Evolutionary conservation across 2,113 vertebrate species (phyloP), one percentile per base, ranked within the genome.

Genomic region (Cyphomyrus plagiostoma): DNA sequence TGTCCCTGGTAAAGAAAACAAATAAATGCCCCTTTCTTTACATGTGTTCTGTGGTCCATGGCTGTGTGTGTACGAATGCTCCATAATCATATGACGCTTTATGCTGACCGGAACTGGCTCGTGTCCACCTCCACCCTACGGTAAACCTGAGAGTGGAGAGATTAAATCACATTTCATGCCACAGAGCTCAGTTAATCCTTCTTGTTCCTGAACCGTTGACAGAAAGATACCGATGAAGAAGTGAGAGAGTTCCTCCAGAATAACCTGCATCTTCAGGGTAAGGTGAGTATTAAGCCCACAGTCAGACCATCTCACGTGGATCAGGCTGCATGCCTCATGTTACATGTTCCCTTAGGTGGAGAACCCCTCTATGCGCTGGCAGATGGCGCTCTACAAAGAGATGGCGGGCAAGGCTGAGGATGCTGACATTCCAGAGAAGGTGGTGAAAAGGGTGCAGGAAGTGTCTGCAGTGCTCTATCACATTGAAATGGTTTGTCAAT

Each of bases 151-250:
- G 9, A 19, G 35, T 42, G 70, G 11, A 39, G 30, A 77, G 70
- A 39, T 77, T 35, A 77, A 77, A 35, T 74, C 35, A 42, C 35
- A 80, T 89, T 46, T 53, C 23, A 82, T 53, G 52, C 88, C 17
- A 35, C 9, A 9, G 17, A 48, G 21, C 48, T 42, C 7, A 45
- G 52, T 35, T 19, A 86, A 50, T 42, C 30, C 45, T 39, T 2
- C 6, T 74, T 46, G 80, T 62, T 88, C 4, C 10, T 88, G n/a
- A 91, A 6, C 46, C 49, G 50, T 86, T 92, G 89, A 87, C 96
- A 99, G 98, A 98, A 97, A 95, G 98, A 99, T 94, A 99, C 98
- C 0, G 97, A 99, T 88, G 98, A 99, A 93, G 98, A 99, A 94
- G 98, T 99, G 9, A 95, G 97, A 87, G 98, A 99, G 93, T 98